Evolutionary conservation across 2,888 invertebrate genomes (phyloP).

Genomic region (Heliconius charithonia): DNA sequence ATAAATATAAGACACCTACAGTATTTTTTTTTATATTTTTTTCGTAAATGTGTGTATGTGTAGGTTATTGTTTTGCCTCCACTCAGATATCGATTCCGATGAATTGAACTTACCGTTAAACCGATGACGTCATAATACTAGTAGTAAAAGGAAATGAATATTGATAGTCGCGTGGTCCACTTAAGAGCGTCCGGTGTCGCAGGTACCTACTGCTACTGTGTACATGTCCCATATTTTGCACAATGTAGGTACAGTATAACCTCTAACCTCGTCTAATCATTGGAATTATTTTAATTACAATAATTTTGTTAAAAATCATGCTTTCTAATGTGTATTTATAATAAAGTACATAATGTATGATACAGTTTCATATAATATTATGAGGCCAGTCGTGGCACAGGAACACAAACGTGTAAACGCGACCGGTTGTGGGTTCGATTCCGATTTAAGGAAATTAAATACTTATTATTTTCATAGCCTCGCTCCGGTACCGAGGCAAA

Average conservation of each 20-base stretch:
- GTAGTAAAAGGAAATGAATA: slow-evolving; percentile 38
- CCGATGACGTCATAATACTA: slow-evolving; percentile 34
- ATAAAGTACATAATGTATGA: no score
- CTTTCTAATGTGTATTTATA: no score
- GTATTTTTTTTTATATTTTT: not conserved
- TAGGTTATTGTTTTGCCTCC: not conserved
- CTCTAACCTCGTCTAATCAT: slow-evolving; percentile 27
- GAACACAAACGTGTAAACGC: no score
- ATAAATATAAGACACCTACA: not conserved
- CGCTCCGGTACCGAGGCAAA: no score
- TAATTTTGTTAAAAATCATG: not conserved
- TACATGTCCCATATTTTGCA: slow-evolving; percentile 29
- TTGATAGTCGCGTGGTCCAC: slow-evolving; percentile 39
- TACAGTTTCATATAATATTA: no score
- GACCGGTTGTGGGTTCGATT: no score
- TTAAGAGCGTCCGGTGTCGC: slow-evolving; percentile 41
- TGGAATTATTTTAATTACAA: not conserved
- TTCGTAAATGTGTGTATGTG: not conserved
- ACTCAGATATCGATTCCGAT: slow-evolving; percentile 16
- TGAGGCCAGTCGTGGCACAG: no score
- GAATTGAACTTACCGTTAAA: slow-evolving; percentile 33
- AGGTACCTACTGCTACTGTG: slow-evolving; percentile 33
- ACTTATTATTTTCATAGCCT: no score
- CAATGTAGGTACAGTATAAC: slow-evolving; percentile 11
- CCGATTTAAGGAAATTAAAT: no score